Conservation (phyloP, 1,140 invertebrate genomes). For the Laupala kohalensis region DNA sequence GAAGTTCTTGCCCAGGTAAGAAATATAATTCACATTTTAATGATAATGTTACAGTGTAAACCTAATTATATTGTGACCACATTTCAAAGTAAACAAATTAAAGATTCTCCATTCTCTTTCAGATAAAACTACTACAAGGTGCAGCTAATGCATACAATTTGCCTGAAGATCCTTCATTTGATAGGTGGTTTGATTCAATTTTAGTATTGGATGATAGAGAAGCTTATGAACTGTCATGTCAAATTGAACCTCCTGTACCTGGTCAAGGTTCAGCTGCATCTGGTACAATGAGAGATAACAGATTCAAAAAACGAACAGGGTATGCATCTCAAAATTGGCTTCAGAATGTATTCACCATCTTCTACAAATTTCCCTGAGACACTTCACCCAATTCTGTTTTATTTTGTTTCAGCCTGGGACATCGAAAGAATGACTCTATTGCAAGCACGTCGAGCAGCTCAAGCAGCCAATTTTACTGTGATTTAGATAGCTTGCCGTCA, state of each 20-base stretch:
- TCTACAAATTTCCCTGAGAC: too few relatives aligned
- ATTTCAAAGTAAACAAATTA: not conserved
- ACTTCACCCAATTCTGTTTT: not conserved
- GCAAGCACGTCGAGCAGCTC: constrained; percentile 77
- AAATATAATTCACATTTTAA: not conserved
- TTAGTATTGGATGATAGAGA: constrained; percentile 80
- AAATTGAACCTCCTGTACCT: constrained; percentile 61
- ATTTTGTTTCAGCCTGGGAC: constrained; percentile 31
- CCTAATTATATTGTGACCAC: not conserved
- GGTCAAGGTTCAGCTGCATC: constrained; percentile 2
- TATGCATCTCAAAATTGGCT: too few relatives aligned
- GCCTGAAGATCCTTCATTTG: constrained; percentile 65
- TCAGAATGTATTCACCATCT: too few relatives aligned
- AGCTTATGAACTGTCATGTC: constrained; percentile 79
- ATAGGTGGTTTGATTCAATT: constrained; percentile 86
- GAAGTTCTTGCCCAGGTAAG: constrained; percentile 81
- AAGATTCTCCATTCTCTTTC: constrained; percentile 3
- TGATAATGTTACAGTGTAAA: constrained; percentile 1
- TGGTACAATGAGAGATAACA: constrained; percentile 7
- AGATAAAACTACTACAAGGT: constrained; percentile 89
- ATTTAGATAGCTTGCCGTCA: constrained; percentile 52
- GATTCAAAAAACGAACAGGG: constrained; percentile 16
- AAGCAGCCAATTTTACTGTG: constrained; percentile 73
- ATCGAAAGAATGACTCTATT: constrained; percentile 81
- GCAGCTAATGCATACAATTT: constrained; percentile 95